Evolutionary conservation across 2,113 vertebrate genomes (phyloP).

Genomic region (Isichthys henryi): DNA sequence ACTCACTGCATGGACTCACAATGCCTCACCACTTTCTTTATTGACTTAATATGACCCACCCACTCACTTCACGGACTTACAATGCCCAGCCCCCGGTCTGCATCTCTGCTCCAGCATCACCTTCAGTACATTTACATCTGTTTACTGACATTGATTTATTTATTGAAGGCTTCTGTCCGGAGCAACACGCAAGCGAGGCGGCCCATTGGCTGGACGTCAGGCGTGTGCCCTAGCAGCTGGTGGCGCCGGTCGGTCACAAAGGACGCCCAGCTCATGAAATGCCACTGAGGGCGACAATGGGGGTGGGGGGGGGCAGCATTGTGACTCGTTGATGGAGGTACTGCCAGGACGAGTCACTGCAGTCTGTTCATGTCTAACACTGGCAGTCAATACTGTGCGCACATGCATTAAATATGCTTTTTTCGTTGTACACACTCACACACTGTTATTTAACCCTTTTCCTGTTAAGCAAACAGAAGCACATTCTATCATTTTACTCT

Average conservation of each 20-base stretch:
- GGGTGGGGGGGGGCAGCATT: background rate
- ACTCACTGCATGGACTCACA: too few species aligned
- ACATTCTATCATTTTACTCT: background rate
- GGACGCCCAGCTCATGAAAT: background rate
- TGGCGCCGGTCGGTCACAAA: background rate
- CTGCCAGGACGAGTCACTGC: background rate
- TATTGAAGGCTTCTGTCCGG: background rate
- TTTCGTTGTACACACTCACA: background rate
- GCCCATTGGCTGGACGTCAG: background rate
- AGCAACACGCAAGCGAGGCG: background rate
- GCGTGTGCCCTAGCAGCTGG: background rate
- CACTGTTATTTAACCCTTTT: background rate
- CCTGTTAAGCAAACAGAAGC: background rate
- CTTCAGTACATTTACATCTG: background rate
- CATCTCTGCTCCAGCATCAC: background rate
- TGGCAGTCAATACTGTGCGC: background rate
- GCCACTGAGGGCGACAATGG: background rate
- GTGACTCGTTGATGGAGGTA: background rate
- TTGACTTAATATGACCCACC: too few species aligned
- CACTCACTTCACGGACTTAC: background rate
- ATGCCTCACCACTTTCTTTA: too few species aligned
- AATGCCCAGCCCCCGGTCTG: too few species aligned
- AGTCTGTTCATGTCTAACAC: background rate
- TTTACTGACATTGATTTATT: background rate
- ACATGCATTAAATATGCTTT: background rate